phyloP scores from a whole-genome alignment of 2,113 vertebrate species.

The Pycnonotus jocosus region DNA sequence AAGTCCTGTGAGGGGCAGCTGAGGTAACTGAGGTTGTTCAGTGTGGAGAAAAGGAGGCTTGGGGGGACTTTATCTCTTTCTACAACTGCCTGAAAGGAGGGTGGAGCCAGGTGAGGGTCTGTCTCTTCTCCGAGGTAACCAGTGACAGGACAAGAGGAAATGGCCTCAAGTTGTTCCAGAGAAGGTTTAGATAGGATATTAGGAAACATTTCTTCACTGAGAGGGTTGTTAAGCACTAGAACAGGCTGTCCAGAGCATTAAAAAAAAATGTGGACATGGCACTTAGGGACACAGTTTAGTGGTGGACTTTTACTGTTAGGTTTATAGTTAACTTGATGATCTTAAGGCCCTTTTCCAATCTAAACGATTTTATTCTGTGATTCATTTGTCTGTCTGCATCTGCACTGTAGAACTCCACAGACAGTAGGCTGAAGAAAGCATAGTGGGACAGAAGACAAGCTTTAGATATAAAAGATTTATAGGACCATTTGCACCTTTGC shows the following conservation, averaged over 20 bases:
- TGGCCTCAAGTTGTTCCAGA: not conserved
- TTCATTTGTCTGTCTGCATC: not conserved
- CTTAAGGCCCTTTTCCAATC: not conserved
- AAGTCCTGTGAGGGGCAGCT: not conserved
- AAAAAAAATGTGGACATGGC: not conserved
- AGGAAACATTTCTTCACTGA: not conserved
- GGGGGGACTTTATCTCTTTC: not conserved
- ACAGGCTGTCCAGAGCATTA: not conserved
- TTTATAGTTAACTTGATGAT: not conserved
- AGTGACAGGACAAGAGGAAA: not conserved
- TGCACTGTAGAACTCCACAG: not conserved
- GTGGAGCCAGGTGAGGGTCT: fast-evolving
- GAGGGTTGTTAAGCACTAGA: not conserved
- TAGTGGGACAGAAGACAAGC: not conserved
- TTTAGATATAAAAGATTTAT: not conserved
- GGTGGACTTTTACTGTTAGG: not conserved
- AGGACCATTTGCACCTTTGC: not conserved
- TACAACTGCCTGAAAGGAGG: not conserved
- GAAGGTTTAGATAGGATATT: not conserved
- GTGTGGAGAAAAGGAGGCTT: not conserved
- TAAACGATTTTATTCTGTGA: not conserved
- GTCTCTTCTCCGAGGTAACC: not conserved
- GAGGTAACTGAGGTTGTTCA: not conserved
- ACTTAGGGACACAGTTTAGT: not conserved
- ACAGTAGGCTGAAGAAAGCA: not conserved